Base-by-base conservation (phyloP, 1,140 invertebrate species). In the Dufourea novaeangliae region DNA sequence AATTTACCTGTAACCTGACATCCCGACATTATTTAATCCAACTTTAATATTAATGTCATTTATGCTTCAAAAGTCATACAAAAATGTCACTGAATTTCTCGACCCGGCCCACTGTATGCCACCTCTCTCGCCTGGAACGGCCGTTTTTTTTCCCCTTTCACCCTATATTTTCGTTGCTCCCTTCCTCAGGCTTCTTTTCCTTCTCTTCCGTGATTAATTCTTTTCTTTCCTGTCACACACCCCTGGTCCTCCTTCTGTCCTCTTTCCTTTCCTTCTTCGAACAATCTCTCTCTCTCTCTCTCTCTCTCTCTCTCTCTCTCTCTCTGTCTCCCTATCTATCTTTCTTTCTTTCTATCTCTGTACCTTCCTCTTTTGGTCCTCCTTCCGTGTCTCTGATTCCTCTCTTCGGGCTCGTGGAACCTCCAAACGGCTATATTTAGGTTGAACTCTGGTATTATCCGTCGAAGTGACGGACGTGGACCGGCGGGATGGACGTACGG, bases 371-470 rank as follows among this genome's bases (percentile, higher is more conserved):
- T 54, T 29, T 52, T 54, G n/a, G n/a, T 25, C 11, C n/a, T n/a
- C n/a, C 52, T 62, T 29, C 20, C 14, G 4, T 29, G 14, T 64
- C 56, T 17, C 12, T 41, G 39, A 20, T 37, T 61, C n/a, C n/a
- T n/a, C 34, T 44, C 56, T 63, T 52, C 46, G 22, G 25, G n/a
- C n/a, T n/a, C 39, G 27, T 22, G n/a, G 63, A 39, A 50, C 14
- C 8, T 39, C 3, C 4, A 17, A 37, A 3, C 44, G 73, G 83
- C 86, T 88, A 88, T 88, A 88, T 89, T 89, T 88, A 88, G 86
- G 80, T 88, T n/a, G 87, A 88, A 89, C 84, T 88, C 79, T 85
- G 84, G 84, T 78, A 89, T 89, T 88, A 88, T 86, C 82, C 80
- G 74, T 83, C 79, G 79, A 78, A 79, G 80, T 82, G 76, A 84